A percentile compares a stretch with the other conserved stretches of the same genome.
phyloP scores from a whole-genome alignment of 2,113 vertebrate genomes.

The Hippopotamus amphibius region DNA sequence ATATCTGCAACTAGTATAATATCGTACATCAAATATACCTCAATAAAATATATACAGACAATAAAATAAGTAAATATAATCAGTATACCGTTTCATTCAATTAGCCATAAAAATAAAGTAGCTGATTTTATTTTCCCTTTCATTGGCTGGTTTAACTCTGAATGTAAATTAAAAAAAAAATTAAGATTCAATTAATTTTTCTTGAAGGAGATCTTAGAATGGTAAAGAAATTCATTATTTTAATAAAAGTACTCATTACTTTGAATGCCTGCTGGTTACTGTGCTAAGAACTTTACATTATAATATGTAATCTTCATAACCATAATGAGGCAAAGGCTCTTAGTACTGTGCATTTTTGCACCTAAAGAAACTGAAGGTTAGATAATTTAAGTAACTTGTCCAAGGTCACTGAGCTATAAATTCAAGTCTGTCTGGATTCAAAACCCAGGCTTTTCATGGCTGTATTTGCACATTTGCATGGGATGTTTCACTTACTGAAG shows the following conservation, averaged over 20 bases:
- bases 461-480: not conserved
- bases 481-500: not conserved
- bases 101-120: not conserved
- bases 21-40: not conserved
- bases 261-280: not conserved
- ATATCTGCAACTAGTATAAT: not conserved
- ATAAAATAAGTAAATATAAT: not conserved
- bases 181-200: not conserved
- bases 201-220: not conserved
- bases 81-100: not conserved
- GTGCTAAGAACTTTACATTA: not conserved
- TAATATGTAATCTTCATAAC: not conserved
- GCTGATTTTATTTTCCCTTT: not conserved
- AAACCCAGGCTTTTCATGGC: not conserved
- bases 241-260: conserved; percentile 24
- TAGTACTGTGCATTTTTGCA: not conserved
- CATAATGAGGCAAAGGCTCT: not conserved
- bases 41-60: not conserved
- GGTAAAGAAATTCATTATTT: not conserved
- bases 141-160: not conserved
- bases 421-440: not conserved
- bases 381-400: not conserved
- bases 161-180: not conserved
- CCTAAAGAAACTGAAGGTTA: not conserved
- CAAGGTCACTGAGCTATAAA: not conserved